Evolutionary conservation across 1,140 invertebrate species (phyloP).

Genomic region (Carcinoscorpius rotundicauda): DNA sequence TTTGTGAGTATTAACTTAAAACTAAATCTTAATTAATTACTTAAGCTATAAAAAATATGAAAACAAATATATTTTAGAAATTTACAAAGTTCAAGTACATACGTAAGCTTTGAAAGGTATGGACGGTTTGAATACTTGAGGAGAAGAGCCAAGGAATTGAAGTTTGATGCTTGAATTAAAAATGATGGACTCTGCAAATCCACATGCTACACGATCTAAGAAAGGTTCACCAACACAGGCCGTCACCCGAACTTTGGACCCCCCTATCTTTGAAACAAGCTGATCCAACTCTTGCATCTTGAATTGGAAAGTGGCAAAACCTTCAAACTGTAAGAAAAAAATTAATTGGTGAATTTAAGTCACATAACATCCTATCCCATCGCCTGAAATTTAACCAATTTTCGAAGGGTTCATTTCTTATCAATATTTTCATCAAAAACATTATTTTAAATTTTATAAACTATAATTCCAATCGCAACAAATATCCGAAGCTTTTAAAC

Average conservation of each 20-base stretch:
- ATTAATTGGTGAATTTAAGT: background rate
- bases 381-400: no score
- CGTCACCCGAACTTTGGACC: constrained; percentile 38
- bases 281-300: constrained; percentile 21
- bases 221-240: constrained; percentile 31
- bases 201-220: constrained; percentile 24
- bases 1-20: no score
- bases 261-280: constrained; percentile 34
- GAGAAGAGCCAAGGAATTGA: constrained; percentile 39
- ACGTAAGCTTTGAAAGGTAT: constrained; percentile 40
- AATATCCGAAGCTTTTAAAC: no score
- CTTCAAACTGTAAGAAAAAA: constrained; percentile 23
- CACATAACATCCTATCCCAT: no score
- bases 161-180: constrained; percentile 37
- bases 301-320: constrained; percentile 24
- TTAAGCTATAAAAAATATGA: background rate
- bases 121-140: constrained; percentile 44
- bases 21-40: no score
- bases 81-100: constrained; percentile 24
- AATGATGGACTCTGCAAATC: constrained; percentile 41
- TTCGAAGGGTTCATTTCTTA: no score
- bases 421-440: no score
- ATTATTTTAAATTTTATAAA: no score
- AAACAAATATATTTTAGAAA: background rate
- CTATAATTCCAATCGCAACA: no score